phyloP scores from a whole-genome alignment of 2,113 vertebrate genomes.

The Procavia capensis region DNA sequence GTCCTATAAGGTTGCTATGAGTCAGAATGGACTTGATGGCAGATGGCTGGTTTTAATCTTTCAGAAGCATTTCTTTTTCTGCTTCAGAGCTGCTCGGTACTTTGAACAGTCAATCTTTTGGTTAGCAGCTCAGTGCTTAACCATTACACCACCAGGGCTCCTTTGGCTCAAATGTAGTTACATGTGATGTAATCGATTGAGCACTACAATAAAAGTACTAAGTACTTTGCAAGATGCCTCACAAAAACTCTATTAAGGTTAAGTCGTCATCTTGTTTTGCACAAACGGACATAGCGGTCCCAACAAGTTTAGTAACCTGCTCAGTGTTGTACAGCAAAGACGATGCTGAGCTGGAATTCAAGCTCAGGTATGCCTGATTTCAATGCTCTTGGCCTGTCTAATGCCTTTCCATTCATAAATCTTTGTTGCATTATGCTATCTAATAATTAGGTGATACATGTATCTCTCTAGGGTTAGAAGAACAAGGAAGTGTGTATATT shows the following conservation, averaged over 20 bases:
- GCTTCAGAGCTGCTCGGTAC: background rate
- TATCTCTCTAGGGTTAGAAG: background rate
- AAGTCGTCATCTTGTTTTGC: background rate
- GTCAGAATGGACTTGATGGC: no score
- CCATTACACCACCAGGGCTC: background rate
- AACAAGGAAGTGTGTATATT: background rate
- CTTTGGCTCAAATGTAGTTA: background rate
- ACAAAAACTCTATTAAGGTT: background rate
- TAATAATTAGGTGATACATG: constrained; percentile 22
- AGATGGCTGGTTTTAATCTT: background rate
- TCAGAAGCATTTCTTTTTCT: background rate
- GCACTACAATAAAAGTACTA: background rate
- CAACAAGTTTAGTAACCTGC: constrained; percentile 40
- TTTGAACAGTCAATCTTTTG: background rate
- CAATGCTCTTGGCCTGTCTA: background rate
- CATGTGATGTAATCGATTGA: background rate
- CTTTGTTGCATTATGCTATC: background rate
- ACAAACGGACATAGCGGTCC: background rate
- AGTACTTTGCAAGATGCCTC: background rate
- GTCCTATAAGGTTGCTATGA: no score
- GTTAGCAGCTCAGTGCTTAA: background rate
- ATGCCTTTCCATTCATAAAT: background rate
- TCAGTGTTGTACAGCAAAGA: background rate
- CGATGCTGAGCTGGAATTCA: background rate
- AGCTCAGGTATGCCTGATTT: background rate